Base-by-base conservation (phyloP, 1,140 invertebrate genomes). In the Drosophila paulistorum region DNA sequence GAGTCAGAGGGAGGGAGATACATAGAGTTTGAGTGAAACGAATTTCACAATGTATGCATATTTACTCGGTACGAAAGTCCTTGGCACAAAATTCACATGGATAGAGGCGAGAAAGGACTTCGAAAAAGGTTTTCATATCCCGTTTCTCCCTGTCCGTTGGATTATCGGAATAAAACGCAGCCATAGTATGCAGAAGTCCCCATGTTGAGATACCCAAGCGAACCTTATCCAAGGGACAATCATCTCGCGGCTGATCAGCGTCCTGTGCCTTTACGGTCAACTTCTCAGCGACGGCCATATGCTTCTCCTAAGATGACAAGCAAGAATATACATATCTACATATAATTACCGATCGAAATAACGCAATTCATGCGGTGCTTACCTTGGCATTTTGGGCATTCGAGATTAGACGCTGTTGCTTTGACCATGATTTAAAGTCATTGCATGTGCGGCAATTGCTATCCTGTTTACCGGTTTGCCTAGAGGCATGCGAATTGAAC, bases 111-210 rank as follows among this genome's bases (percentile, higher is more conserved):
- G 98, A 95, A 90, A 99, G 96, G 20, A 97, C 93, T 45, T 95
- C 93, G 67, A 99, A 96, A 90, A 99, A 99, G 17, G 94, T 93
- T 63, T 93, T 94, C 95, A 98, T 97, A 82, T 97, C 95, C 9
- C 93, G 93, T 71, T 96, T 95, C 74, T 98, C 94, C 58, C 93
- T 81, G n/a, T 92, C 86, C 0, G 95, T 95, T 0, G 99, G 98
- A 77, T 96, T 95, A 11, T 97, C 95, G 0, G 99, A 98, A 93
- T 96, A 99, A 92, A 98, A 97, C 0, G 98, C 98, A 4, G 98
- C 98, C 95, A 99, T 98, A 13, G 98, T 98, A 90, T 99, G 99
- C 0, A 99, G 93, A 78, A 99, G 95, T 42, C 96, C 95, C 99
- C 99, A 99, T 5, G 98, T 96, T 39, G 94, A 94, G 10, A 93